Evolutionary conservation across 2,797 vertebrate genomes (phyloP).

Genomic region (Microctenopoma stevenorrisi): DNA sequence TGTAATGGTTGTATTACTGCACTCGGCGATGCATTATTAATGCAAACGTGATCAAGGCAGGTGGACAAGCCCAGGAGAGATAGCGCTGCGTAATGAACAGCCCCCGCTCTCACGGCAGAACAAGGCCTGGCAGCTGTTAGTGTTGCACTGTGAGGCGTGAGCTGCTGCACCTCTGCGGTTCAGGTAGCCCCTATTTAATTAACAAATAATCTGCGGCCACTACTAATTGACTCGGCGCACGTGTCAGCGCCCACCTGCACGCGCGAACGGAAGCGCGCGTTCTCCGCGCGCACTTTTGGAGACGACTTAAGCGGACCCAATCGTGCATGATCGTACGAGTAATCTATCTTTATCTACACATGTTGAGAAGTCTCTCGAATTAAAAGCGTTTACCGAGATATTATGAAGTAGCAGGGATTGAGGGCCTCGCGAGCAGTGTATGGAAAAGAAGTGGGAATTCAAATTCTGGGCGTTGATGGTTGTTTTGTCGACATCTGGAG

Average conservation of each 20-base stretch:
- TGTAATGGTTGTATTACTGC: conserved; percentile 86
- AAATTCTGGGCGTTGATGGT: too few relatives aligned
- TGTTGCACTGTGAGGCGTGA: conserved; percentile 81
- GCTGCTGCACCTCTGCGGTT: conserved; percentile 75
- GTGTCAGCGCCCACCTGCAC: conserved; percentile 64
- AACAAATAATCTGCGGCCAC: conserved; percentile 86
- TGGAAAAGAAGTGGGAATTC: background rate
- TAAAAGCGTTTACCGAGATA: background rate
- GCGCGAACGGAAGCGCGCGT: too few relatives aligned
- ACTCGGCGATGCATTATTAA: conserved; percentile 88
- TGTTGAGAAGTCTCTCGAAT: conserved; percentile 3
- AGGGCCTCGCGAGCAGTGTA: conserved; percentile 18
- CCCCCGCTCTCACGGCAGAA: conserved; percentile 75
- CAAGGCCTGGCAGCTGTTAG: conserved; percentile 86
- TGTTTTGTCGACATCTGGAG: background rate
- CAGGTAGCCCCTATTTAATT: conserved; percentile 85
- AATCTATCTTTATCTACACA: conserved; percentile 6
- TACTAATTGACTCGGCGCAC: conserved; percentile 81
- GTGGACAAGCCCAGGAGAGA: conserved; percentile 87
- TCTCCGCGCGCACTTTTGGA: background rate
- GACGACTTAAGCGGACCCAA: conserved; percentile 24
- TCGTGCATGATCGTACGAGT: background rate
- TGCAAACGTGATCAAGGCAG: conserved; percentile 88
- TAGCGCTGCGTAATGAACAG: conserved; percentile 85
- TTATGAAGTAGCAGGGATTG: background rate